Percentiles rank a stretch among this genome's conserved stretches.
Conservation (phyloP, 2,888 invertebrate species). For the Aphidius colemani region DNA sequence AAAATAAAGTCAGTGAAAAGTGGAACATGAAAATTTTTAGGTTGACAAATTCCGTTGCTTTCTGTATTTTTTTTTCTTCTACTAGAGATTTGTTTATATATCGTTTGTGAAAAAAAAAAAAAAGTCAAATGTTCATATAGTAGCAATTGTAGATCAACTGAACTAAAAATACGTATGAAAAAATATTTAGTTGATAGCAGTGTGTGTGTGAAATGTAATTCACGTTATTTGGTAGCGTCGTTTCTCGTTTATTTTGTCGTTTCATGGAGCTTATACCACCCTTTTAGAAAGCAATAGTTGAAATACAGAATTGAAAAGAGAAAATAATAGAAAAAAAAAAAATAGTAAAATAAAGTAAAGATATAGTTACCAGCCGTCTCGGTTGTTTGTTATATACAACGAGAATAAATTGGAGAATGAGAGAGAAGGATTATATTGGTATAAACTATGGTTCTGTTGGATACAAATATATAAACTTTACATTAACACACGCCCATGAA, state of each 20-base stretch:
- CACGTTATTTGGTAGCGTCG: constrained; percentile 30
- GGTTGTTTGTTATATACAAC: background rate
- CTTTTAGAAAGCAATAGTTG: background rate
- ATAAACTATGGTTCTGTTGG: constrained; percentile 28
- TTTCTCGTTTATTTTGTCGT: constrained; percentile 31
- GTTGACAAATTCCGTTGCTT: no score
- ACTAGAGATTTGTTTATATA: no score
- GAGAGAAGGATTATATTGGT: constrained; percentile 30
- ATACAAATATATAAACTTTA: background rate
- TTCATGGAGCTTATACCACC: constrained; percentile 21
- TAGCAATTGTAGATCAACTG: no score
- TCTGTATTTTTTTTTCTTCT: no score
- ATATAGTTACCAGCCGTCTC: constrained; percentile 9
- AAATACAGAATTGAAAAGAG: constrained; percentile 4
- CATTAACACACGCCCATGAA: no score
- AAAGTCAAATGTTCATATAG: no score
- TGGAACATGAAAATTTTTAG: no score
- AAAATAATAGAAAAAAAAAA: constrained; percentile 3
- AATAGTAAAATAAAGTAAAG: constrained; percentile 3
- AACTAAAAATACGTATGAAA: no score
- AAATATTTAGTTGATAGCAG: background rate
- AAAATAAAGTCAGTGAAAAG: no score
- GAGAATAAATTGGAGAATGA: background rate
- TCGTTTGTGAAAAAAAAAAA: no score
- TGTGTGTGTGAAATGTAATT: constrained; percentile 27